Percentiles rank a stretch among this genome's conserved stretches.
Evolutionary conservation across 2,888 invertebrate genomes (phyloP).

Genomic region (Microctonus brassicae): DNA sequence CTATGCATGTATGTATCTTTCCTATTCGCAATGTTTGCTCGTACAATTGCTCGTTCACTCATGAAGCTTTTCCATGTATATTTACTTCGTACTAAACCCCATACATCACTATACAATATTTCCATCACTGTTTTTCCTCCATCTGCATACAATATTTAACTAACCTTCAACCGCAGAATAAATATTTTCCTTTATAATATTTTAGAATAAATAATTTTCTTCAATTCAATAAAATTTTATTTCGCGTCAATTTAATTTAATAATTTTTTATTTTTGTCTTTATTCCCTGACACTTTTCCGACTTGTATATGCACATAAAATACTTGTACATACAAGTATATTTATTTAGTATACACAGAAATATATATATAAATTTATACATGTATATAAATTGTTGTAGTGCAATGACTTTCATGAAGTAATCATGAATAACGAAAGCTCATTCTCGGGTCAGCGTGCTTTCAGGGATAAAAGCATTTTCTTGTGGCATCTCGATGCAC

Average conservation of each 20-base stretch:
- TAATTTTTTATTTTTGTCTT: no score
- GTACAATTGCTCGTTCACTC: conserved; percentile 12
- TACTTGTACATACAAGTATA: no score
- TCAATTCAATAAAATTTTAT: background rate
- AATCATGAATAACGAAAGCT: background rate
- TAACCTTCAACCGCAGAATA: background rate
- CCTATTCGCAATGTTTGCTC: background rate
- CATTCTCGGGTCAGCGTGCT: conserved; percentile 4
- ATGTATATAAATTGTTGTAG: background rate
- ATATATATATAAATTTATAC: no score
- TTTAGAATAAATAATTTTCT: no score
- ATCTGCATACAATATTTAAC: conserved; percentile 24
- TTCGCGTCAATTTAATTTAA: no score
- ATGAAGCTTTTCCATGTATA: background rate
- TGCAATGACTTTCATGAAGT: background rate
- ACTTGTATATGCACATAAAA: no score
- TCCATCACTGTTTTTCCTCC: background rate
- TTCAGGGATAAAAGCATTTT: background rate
- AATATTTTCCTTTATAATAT: background rate
- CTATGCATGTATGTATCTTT: background rate
- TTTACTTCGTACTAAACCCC: conserved; percentile 16
- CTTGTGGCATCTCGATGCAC: background rate
- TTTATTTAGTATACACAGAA: no score
- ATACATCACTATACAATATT: background rate
- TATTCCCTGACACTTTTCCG: no score